Evolutionary conservation across 1,140 invertebrate species (phyloP), one percentile per base, ranked within the genome.

Genomic region (Oreohelix idahoensis): DNA sequence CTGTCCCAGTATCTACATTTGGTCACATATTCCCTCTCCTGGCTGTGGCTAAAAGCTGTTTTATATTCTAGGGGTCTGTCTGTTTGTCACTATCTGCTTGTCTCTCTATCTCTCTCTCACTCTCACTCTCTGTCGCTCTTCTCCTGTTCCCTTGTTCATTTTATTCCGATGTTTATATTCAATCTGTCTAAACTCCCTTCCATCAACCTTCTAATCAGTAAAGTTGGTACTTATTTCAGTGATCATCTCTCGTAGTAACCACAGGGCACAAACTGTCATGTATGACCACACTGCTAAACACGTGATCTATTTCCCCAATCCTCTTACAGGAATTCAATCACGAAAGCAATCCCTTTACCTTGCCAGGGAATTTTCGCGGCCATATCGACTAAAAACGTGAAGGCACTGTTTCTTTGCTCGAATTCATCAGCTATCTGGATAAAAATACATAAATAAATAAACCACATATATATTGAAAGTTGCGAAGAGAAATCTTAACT

Each of bases 311-410:
- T 58, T 58, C 53, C 53, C 20, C 53, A 23, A 58, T 58, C 53
- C 53, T 58, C 53, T 58, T 66, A 66, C 29, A 17, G 32, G 63
- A 66, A 66, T 15, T 32, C 63, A 66, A 66, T 66, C 63, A 66
- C 10, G 29, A 66, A 58, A 58, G 32, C 38, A 71, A 71, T 39
- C n/a, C 36, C 29, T 58, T 69, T 69, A 79, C 77, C 77, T 66
- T 79, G 77, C 32, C 29, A 69, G 15, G 77, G 77, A 35, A 79
- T 42, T 45, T 36, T 63, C 35, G 29, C 38, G 49, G 77, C 77
- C 32, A 13, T 53, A 45, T 79, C 58, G 20, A 45, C 58, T 32
- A 79, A 79, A 17, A 79, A 13, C 1, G 2, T 66, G 77, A 79
- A 79, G 38, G 77, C 77, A 29, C 77, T 79, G 58, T 79, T 79